A percentile compares a stretch with the other conserved stretches of the same genome.
Conservation (phyloP, 2,888 invertebrate genomes). For the Limenitis camilla region DNA sequence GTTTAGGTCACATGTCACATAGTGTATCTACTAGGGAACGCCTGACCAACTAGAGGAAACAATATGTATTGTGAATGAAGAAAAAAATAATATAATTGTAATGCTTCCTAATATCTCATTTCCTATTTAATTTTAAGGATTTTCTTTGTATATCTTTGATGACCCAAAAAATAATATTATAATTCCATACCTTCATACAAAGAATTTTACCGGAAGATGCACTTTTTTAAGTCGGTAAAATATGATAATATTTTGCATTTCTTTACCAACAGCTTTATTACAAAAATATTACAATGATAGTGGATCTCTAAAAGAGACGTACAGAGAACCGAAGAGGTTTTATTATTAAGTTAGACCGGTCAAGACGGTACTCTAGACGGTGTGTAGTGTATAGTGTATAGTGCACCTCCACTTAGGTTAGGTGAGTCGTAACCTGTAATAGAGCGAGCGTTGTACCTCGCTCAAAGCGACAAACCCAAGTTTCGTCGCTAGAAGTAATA, state of each 20-base stretch:
- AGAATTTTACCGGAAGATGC: background rate
- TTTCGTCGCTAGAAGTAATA: constrained; percentile 41
- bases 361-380: constrained; percentile 46
- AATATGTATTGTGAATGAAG: too few species aligned
- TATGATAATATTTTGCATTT: background rate
- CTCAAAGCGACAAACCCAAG: constrained; percentile 40
- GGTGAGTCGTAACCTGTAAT: constrained; percentile 34
- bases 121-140: too few species aligned
- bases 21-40: too few species aligned
- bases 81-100: too few species aligned
- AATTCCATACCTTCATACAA: background rate
- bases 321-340: constrained; percentile 54
- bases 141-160: too few species aligned
- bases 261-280: constrained; percentile 4
- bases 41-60: too few species aligned
- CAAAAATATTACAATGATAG: constrained; percentile 16
- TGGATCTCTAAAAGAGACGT: constrained; percentile 49
- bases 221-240: too few species aligned
- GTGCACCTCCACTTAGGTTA: constrained; percentile 44
- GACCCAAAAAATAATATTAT: background rate
- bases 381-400: constrained; percentile 39
- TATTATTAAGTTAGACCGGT: constrained; percentile 68
- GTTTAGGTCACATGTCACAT: too few species aligned
- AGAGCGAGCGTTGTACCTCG: constrained; percentile 47
- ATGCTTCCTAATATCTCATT: too few species aligned